These are phyloP conservation scores for Parthenolecanium corni DNA, from an alignment of 2,888 invertebrate species.

Conservation along the genomic window DNA sequence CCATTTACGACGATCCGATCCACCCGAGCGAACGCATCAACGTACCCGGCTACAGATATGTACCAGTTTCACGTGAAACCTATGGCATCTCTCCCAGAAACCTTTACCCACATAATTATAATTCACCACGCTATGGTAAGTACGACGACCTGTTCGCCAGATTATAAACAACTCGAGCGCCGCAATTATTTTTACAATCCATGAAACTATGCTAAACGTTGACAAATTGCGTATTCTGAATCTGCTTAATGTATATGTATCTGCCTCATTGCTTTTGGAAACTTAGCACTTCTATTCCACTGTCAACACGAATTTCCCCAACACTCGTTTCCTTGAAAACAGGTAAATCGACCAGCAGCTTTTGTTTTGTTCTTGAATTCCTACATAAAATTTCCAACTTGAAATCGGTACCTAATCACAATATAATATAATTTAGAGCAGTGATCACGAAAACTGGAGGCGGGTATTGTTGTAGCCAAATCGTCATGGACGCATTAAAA, in stretches of 20 bases:
- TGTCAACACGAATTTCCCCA: neutral
- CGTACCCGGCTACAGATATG: conserved; percentile 79
- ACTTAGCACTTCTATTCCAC: no score
- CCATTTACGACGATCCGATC: conserved; percentile 75
- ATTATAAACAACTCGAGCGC: neutral
- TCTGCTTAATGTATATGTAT: neutral
- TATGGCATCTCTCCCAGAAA: conserved; percentile 81
- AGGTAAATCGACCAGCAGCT: no score
- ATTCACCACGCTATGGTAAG: conserved; percentile 45
- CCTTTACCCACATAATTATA: conserved; percentile 76
- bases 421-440: no score
- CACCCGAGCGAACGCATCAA: conserved; percentile 72
- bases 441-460: no score
- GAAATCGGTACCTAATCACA: no score
- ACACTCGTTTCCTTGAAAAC: neutral
- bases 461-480: no score
- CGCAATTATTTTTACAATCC: neutral
- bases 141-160: conserved; percentile 5
- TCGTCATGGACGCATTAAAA: no score
- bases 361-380: no score
- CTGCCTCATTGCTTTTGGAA: no score
- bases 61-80: conserved; percentile 78
- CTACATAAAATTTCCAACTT: no score
- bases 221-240: neutral
- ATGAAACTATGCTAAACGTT: neutral